phyloP scores from a whole-genome alignment of 2,888 invertebrate genomes.

The Alviniconcha strummeri region DNA sequence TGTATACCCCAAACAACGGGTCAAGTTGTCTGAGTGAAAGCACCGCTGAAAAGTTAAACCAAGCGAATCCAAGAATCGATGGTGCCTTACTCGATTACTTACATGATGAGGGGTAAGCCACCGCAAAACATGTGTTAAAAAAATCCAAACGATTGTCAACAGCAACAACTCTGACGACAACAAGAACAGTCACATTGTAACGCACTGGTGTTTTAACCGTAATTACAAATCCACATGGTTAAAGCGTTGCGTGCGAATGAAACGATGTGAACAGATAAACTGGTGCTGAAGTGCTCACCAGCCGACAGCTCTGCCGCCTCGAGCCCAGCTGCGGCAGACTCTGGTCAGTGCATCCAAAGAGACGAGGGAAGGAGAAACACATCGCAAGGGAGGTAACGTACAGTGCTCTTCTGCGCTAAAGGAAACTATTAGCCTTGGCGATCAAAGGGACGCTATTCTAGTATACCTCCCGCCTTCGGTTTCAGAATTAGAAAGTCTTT shows the following conservation, averaged over 20 bases:
- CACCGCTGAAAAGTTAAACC: no score
- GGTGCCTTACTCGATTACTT: conserved; percentile 12
- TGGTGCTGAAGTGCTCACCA: conserved; percentile 11
- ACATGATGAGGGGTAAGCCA: conserved; percentile 7
- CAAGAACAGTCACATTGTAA: conserved; percentile 23
- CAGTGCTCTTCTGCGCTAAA: not conserved
- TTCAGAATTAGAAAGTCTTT: no score
- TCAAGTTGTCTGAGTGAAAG: no score
- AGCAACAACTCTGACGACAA: not conserved
- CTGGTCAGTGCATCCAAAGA: not conserved
- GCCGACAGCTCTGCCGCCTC: not conserved
- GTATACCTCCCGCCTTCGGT: no score
- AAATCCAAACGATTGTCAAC: not conserved
- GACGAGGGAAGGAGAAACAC: not conserved
- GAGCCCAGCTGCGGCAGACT: not conserved
- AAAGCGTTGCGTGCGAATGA: not conserved
- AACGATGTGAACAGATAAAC: not conserved
- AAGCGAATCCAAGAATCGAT: not conserved
- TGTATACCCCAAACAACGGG: no score
- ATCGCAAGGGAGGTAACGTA: conserved; percentile 5
- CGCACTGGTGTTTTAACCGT: not conserved
- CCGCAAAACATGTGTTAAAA: conserved; percentile 12
- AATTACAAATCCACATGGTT: conserved; percentile 18
- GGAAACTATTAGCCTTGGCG: not conserved
- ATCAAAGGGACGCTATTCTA: no score